Evolutionary conservation across 2,888 invertebrate species (phyloP), one percentile per base, ranked within the genome.

Genomic region (Temnothorax ravouxi): DNA sequence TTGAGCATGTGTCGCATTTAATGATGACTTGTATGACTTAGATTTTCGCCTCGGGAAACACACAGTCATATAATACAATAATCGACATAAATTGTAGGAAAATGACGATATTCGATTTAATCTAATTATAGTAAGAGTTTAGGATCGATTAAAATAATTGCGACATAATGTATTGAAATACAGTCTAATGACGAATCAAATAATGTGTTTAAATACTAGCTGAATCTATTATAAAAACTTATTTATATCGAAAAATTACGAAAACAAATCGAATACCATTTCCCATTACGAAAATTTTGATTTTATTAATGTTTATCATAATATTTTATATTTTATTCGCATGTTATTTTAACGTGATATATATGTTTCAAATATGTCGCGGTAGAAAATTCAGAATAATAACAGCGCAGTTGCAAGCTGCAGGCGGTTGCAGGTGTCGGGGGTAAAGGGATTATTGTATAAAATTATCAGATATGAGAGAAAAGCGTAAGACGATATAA

Each of bases 401-500:
- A 38, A 52, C n/a, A 34, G n/a, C 34, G 50, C 62, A 34, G 47
- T 18, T 47, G 64, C 50, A 34, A 34, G 47, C 34, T 47, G 29
- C 34, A 34, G 47, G 5, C 9, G 13, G n/a, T 38, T 76, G 64
- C 75, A 50, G 38, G 18, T 44, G 44, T 41, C 13, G 38, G 52
- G 21, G 3, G 47, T 13, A 41, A 71, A 21, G 15, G 29, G 41
- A 79, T 72, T 80, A 59, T 72, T 59, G 29, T 25, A 71, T 47
- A 71, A 72, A 59, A 80, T 72, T 72, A 72, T 72, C n/a, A 47
- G 72, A 8, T 44, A 67, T 54, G 34, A 34, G 41, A 34, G 56
- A 15, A 44, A 21, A 41, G 38, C 47, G 38, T 44, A 71, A 80
- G 72, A 59, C 38, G 79, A 59, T 72, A 72, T 71, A 80, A 80